phyloP scores from a whole-genome alignment of 2,797 vertebrate genomes.

The Molossus alvarezi region DNA sequence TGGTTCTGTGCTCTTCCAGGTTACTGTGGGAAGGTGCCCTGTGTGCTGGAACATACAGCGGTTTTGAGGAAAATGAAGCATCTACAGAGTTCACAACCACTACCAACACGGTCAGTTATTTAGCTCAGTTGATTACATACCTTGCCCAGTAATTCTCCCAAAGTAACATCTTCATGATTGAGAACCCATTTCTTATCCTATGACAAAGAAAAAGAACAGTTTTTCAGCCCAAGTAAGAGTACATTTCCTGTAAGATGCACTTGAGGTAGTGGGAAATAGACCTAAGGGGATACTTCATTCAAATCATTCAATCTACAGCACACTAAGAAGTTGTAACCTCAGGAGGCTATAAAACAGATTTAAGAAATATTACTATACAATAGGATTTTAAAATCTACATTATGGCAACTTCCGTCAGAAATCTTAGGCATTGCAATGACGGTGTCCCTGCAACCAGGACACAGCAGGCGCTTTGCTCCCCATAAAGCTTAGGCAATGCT shows the following conservation, averaged over 20 bases:
- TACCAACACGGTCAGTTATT: conserved; percentile 42
- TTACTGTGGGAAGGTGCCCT: conserved; percentile 2
- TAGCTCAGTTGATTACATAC: conserved; percentile 89
- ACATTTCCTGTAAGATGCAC: conserved; percentile 16
- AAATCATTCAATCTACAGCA: conserved; percentile 63
- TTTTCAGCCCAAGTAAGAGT: conserved; percentile 69
- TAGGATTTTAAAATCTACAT: conserved; percentile 69
- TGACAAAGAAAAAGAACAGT: conserved; percentile 70
- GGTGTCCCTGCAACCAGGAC: background rate
- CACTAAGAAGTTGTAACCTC: conserved; percentile 25
- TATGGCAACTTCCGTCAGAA: conserved; percentile 43
- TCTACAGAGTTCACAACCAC: background rate
- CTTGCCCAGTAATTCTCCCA: conserved; percentile 97
- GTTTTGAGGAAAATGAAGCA: conserved; percentile 53
- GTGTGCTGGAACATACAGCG: background rate
- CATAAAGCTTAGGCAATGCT: background rate
- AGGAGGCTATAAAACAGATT: conserved; percentile 69
- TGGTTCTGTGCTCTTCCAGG: background rate
- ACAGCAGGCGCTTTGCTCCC: conserved; percentile 2
- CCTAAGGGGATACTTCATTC: conserved; percentile 60
- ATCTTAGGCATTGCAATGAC: conserved; percentile 54
- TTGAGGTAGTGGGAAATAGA: conserved; percentile 62
- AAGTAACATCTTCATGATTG: conserved; percentile 97
- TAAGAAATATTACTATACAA: conserved; percentile 69
- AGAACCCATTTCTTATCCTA: conserved; percentile 99